Evolutionary conservation across 1,140 invertebrate species (phyloP).

Genomic region (Hirudo medicinalis): DNA sequence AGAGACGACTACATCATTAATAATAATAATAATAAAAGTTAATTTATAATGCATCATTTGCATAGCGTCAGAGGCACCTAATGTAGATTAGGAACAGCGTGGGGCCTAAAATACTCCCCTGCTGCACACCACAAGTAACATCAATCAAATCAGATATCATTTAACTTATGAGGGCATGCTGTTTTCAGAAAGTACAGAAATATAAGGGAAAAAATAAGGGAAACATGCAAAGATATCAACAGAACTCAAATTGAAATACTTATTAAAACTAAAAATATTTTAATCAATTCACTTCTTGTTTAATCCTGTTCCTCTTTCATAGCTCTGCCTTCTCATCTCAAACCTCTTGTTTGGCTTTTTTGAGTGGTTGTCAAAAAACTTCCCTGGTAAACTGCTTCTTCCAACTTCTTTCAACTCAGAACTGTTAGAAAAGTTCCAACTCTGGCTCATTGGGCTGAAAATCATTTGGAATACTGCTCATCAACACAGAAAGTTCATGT

Average conservation of each 20-base stretch:
- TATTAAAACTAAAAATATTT: neutral
- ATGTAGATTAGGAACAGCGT: too few species aligned
- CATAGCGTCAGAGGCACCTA: too few species aligned
- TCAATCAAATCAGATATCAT: too few species aligned
- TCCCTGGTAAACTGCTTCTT: neutral
- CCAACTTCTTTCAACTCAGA: neutral
- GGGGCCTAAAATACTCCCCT: too few species aligned
- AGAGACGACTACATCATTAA: too few species aligned
- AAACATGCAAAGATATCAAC: too few species aligned
- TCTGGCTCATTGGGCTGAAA: slow-evolving; percentile 8
- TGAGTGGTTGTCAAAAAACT: neutral
- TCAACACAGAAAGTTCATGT: neutral
- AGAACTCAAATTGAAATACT: neutral
- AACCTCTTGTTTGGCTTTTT: neutral
- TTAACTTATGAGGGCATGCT: too few species aligned
- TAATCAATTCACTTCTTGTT: neutral
- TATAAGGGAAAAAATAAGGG: too few species aligned
- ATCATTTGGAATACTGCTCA: neutral
- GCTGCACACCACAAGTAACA: too few species aligned
- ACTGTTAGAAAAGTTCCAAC: slow-evolving; percentile 11
- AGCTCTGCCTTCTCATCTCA: slow-evolving; percentile 3
- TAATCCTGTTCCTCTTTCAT: slow-evolving; percentile 3
- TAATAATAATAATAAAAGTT: too few species aligned
- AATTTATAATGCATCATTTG: too few species aligned
- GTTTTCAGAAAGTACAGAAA: too few species aligned